Percentiles rank a stretch among this genome's conserved stretches.
phyloP scores from a whole-genome alignment of 2,113 vertebrate species.

The Pseudopipra pipra region DNA sequence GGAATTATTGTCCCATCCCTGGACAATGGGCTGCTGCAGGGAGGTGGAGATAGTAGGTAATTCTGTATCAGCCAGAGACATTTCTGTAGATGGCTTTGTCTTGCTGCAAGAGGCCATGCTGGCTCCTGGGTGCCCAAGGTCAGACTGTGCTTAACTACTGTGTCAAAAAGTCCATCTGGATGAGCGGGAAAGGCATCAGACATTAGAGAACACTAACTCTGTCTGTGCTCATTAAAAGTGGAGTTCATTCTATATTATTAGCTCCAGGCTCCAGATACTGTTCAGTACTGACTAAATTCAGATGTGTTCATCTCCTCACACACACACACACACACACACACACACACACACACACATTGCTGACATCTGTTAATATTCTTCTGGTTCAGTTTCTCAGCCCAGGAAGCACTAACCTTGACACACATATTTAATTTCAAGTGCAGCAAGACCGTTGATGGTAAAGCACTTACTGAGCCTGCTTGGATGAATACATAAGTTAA shows the following conservation, averaged over 20 bases:
- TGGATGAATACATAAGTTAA: constrained; percentile 33
- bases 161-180: neutral
- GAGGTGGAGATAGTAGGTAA: neutral
- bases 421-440: constrained; percentile 28
- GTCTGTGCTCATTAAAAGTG: neutral
- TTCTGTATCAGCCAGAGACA: neutral
- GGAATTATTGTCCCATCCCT: neutral
- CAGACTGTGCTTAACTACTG: neutral
- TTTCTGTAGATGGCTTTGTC: neutral
- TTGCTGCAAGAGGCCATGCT: neutral
- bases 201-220: neutral
- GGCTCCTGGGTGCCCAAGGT: neutral
- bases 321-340: neutral
- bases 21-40: neutral
- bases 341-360: neutral
- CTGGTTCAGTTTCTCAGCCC: constrained; percentile 11
- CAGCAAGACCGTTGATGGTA: constrained; percentile 10
- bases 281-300: neutral
- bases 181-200: neutral
- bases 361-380: constrained; percentile 30
- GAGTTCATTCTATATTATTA: fast-evolving
- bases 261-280: neutral
- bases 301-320: constrained; percentile 54
- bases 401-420: constrained; percentile 30
- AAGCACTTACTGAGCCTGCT: constrained; percentile 38